A percentile compares a stretch with the other conserved stretches of the same genome.
These are phyloP conservation scores for honey bee (Apis mellifera) DNA, from an alignment of 1,140 invertebrate genomes.

Conservation along the genomic window DNA sequence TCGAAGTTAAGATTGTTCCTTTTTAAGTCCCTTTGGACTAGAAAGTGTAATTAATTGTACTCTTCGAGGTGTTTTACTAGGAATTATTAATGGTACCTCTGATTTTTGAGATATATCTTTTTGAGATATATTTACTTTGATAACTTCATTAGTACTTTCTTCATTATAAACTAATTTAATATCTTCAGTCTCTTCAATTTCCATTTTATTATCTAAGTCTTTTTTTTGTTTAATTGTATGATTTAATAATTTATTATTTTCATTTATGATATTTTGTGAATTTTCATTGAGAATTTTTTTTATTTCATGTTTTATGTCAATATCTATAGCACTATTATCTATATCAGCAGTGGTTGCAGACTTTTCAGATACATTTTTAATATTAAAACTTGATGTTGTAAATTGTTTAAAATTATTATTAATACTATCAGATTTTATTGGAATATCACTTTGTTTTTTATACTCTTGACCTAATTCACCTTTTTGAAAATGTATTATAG, in stretches of 20 bases:
- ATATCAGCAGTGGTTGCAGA: constrained; percentile 58
- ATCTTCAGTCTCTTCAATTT: constrained; percentile 81
- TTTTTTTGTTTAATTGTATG: not conserved
- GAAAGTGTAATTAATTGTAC: constrained; percentile 88
- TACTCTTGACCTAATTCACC: constrained; percentile 91
- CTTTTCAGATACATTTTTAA: constrained; percentile 35
- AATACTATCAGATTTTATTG: constrained; percentile 48
- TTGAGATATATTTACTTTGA: constrained; percentile 47
- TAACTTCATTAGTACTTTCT: constrained; percentile 54
- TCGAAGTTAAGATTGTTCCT: constrained; percentile 57
- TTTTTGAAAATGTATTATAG: constrained; percentile 91
- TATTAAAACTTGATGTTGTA: constrained; percentile 38
- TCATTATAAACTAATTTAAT: constrained; percentile 87
- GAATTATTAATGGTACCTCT: constrained; percentile 58
- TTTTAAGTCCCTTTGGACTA: constrained; percentile 87
- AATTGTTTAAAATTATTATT: constrained; percentile 57
- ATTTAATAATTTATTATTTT: constrained; percentile 13
- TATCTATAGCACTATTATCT: constrained; percentile 77
- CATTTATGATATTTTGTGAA: constrained; percentile 17
- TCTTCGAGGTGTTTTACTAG: constrained; percentile 84
- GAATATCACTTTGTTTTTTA: constrained; percentile 48
- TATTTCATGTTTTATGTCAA: constrained; percentile 63
- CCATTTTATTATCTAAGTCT: constrained; percentile 29
- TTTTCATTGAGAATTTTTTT: not conserved
- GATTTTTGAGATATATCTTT: constrained; percentile 70